phyloP scores from a whole-genome alignment of 2,113 vertebrate genomes.

The Seriola aureovittata region DNA sequence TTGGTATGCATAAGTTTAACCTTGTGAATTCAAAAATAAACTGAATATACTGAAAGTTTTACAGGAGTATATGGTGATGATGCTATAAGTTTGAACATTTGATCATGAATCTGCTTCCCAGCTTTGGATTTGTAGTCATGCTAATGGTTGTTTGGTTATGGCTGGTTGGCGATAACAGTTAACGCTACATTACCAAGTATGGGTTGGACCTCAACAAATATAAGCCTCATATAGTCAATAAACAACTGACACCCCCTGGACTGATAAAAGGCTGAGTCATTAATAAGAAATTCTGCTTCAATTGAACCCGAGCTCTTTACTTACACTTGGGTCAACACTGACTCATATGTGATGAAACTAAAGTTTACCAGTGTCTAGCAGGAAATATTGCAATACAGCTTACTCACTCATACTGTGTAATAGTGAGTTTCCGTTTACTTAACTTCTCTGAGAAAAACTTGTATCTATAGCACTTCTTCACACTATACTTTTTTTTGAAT shows the following conservation, averaged over 20 bases:
- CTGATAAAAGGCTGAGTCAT: not conserved
- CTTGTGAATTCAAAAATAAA: no score
- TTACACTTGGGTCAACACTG: not conserved
- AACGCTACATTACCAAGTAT: not conserved
- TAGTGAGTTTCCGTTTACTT: not conserved
- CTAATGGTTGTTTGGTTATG: not conserved
- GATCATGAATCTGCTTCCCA: not conserved
- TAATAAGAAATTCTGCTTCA: not conserved
- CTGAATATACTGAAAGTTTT: not conserved
- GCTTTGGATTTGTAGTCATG: not conserved
- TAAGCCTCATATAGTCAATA: not conserved
- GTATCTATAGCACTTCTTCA: not conserved
- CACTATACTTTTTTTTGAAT: not conserved
- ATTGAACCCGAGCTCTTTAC: not conserved
- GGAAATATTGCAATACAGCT: conserved; percentile 19
- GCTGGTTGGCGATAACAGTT: not conserved
- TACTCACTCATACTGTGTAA: not conserved
- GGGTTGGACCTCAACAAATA: not conserved
- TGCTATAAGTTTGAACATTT: not conserved
- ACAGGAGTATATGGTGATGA: not conserved
- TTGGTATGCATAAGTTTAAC: no score
- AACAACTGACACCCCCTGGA: no score
- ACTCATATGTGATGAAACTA: not conserved
- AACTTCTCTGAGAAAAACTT: not conserved
- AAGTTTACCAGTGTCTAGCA: not conserved